These are phyloP conservation scores for Rousettus leschenaultii DNA, from an alignment of 2,113 vertebrate genomes.

Conservation along the genomic window DNA sequence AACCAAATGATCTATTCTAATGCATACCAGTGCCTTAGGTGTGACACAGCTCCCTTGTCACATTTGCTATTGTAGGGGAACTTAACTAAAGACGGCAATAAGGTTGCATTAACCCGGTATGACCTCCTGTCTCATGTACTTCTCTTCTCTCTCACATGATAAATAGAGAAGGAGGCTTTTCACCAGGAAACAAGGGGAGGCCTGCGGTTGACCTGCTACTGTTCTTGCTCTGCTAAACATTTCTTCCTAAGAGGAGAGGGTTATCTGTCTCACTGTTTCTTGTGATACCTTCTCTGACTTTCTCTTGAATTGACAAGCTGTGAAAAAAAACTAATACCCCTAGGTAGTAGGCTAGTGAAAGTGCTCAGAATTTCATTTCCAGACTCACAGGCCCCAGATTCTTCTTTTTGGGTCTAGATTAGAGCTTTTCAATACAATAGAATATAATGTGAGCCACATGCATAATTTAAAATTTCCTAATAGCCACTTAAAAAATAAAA, in stretches of 20 bases:
- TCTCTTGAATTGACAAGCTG: background rate
- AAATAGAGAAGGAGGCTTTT: background rate
- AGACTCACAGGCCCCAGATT: fast-evolving
- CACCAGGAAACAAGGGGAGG: background rate
- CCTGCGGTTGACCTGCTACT: background rate
- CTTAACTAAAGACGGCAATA: background rate
- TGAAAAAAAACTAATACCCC: background rate
- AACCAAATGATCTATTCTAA: background rate
- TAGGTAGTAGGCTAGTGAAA: background rate
- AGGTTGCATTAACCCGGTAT: background rate
- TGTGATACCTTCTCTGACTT: background rate
- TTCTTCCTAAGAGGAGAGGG: background rate
- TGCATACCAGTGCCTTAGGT: background rate
- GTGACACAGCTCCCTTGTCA: background rate
- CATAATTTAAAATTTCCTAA: background rate
- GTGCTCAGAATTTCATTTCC: background rate
- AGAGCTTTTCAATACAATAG: background rate
- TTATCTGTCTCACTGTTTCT: background rate
- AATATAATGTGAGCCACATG: background rate
- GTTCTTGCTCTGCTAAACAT: background rate
- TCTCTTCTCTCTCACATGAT: background rate
- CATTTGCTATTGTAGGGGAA: background rate
- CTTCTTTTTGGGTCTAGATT: background rate
- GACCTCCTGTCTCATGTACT: background rate
- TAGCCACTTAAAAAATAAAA: background rate